Percentiles rank a stretch among this genome's conserved stretches.
Evolutionary conservation across 2,888 invertebrate genomes (phyloP).

Genomic region (Crossocerus cetratus): DNA sequence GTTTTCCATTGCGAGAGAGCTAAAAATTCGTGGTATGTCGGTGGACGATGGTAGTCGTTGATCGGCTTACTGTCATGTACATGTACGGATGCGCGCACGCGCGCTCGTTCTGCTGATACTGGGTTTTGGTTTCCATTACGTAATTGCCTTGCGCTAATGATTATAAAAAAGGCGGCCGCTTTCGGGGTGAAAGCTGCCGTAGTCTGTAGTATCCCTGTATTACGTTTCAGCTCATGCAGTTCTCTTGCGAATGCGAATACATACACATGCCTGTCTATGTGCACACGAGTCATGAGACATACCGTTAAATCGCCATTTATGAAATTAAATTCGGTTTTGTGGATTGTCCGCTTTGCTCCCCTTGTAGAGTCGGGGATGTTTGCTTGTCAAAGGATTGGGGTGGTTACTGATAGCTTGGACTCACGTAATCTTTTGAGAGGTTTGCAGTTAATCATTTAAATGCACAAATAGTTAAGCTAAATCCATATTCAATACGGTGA

Average conservation of each 20-base stretch:
- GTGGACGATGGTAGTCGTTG: constrained; percentile 45
- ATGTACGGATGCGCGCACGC: neutral
- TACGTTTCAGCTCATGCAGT: too few species aligned
- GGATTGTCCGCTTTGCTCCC: constrained; percentile 24
- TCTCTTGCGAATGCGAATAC: too few species aligned
- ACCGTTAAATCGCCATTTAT: constrained; percentile 58
- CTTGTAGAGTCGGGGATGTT: too few species aligned
- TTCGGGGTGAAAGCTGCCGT: too few species aligned
- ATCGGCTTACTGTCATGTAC: neutral
- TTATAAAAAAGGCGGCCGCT: neutral
- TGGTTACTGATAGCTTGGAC: too few species aligned
- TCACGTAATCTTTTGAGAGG: too few species aligned
- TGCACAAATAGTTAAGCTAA: too few species aligned
- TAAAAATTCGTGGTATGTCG: constrained; percentile 42
- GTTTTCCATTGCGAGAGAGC: neutral
- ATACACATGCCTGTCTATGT: constrained; percentile 8
- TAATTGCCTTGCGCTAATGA: constrained; percentile 49
- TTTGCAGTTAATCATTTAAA: too few species aligned
- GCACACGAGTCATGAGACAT: constrained; percentile 31
- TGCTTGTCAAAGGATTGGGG: too few species aligned
- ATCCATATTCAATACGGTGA: too few species aligned
- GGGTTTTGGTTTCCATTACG: constrained; percentile 47
- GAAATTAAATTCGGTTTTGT: constrained; percentile 60
- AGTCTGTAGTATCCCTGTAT: too few species aligned
- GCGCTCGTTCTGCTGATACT: neutral